Evolutionary conservation across 2,888 invertebrate species (phyloP).

Genomic region (Philereme transversata): DNA sequence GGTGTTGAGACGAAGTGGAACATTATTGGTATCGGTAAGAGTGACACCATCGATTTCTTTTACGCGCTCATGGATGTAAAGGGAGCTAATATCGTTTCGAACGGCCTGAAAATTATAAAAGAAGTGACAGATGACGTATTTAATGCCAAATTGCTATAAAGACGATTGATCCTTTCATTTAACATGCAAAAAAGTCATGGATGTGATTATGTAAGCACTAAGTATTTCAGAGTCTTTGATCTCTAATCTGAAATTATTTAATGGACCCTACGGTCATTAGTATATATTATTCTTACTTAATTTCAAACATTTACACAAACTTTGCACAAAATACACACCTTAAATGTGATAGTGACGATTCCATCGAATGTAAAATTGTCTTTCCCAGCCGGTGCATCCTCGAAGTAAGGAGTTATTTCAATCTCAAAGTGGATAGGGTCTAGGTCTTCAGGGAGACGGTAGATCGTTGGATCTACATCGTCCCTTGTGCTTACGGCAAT

Average conservation of each 20-base stretch:
- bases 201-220: no score
- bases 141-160: no score
- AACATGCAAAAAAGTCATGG: no score
- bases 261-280: no score
- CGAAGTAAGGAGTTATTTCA: slow-evolving; percentile 77
- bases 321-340: slow-evolving; percentile 48
- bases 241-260: no score
- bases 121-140: no score
- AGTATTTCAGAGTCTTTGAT: no score
- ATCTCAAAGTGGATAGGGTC: background rate
- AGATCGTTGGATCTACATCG: slow-evolving; percentile 42
- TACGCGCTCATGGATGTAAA: slow-evolving; percentile 72
- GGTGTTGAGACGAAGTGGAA: slow-evolving; percentile 43
- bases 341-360: slow-evolving; percentile 61
- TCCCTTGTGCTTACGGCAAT: slow-evolving; percentile 35
- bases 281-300: no score
- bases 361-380: slow-evolving; percentile 77
- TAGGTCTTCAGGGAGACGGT: slow-evolving; percentile 47
- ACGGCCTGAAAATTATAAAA: slow-evolving; percentile 50
- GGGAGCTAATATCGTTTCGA: slow-evolving; percentile 44
- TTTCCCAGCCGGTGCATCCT: slow-evolving; percentile 51
- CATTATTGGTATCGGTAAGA: slow-evolving; percentile 43
- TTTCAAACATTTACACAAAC: no score
- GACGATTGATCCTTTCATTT: no score
- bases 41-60: slow-evolving; percentile 52